A percentile compares a stretch with the other conserved stretches of the same genome.
Conservation (phyloP, 2,888 invertebrate genomes). For the Alsophila aescularia region DNA sequence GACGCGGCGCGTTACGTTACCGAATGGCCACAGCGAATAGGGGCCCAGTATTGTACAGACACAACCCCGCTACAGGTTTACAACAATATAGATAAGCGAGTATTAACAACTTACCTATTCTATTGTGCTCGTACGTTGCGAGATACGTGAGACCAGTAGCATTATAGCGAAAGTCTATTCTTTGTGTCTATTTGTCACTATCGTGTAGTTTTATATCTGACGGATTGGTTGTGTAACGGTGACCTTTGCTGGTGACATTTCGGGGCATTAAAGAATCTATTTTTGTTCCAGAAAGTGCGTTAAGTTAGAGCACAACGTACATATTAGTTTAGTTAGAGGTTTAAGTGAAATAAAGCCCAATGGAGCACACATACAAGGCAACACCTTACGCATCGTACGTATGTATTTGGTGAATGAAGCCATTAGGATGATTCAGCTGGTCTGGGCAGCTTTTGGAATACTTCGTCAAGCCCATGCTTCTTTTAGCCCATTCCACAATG, state of each 20-base stretch:
- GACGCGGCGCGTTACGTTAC: too few relatives aligned
- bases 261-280: background rate
- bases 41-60: background rate
- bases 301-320: background rate
- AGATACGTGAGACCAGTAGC: slow-evolving; percentile 31
- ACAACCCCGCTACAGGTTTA: background rate
- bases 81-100: background rate
- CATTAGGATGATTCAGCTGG: too few relatives aligned
- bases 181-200: slow-evolving; percentile 49
- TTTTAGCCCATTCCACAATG: too few relatives aligned
- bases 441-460: too few relatives aligned
- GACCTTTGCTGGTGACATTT: slow-evolving; percentile 41
- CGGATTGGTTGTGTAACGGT: slow-evolving; percentile 27
- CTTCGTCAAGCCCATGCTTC: too few relatives aligned
- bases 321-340: too few relatives aligned
- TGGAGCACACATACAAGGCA: too few relatives aligned
- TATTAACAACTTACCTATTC: background rate
- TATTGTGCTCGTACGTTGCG: background rate
- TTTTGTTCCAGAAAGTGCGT: background rate
- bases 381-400: too few relatives aligned
- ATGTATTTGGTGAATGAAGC: too few relatives aligned
- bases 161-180: slow-evolving; percentile 47
- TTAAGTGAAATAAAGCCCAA: too few relatives aligned
- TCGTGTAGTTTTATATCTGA: slow-evolving; percentile 31
- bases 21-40: too few relatives aligned